A percentile compares a stretch with the other conserved stretches of the same genome.
phyloP scores from a whole-genome alignment of 2,113 vertebrate genomes.

The Circaetus gallicus region DNA sequence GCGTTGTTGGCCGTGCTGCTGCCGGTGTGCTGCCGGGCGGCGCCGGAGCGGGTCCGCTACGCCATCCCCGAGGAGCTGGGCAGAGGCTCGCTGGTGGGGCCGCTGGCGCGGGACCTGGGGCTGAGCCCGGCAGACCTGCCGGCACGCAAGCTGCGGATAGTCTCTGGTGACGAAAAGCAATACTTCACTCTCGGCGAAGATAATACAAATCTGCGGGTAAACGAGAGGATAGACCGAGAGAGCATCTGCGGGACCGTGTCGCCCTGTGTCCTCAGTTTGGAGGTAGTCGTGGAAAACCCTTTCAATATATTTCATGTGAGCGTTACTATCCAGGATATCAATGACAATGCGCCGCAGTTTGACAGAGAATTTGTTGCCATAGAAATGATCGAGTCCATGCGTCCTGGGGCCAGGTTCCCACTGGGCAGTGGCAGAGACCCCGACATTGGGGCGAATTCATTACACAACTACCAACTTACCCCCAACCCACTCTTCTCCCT shows the following conservation, averaged over 20 bases:
- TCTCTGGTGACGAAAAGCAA: not conserved
- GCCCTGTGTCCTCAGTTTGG: constrained; percentile 70
- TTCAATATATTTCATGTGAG: constrained; percentile 73
- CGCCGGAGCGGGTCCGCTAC: not conserved
- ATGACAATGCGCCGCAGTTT: constrained; percentile 76
- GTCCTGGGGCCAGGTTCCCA: constrained; percentile 60
- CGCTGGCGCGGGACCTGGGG: constrained; percentile 28
- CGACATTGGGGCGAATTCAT: constrained; percentile 70
- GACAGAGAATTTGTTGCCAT: constrained; percentile 42
- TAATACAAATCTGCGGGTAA: constrained; percentile 63
- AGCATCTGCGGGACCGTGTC: constrained; percentile 56
- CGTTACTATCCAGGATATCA: constrained; percentile 74
- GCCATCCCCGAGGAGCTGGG: not conserved
- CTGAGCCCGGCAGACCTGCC: not conserved
- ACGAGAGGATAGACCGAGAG: constrained; percentile 79
- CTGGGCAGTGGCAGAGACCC: constrained; percentile 61
- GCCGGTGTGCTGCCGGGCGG: not conserved
- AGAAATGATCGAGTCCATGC: constrained; percentile 63
- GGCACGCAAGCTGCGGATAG: not conserved
- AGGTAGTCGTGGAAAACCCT: constrained; percentile 76
- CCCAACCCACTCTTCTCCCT: constrained; percentile 65
- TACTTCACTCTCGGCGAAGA: constrained; percentile 37
- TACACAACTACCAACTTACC: constrained; percentile 76
- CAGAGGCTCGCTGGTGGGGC: constrained; percentile 46
- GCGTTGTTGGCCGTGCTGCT: not conserved